Conservation (phyloP, 2,888 invertebrate species). For the Theretra japonica region DNA sequence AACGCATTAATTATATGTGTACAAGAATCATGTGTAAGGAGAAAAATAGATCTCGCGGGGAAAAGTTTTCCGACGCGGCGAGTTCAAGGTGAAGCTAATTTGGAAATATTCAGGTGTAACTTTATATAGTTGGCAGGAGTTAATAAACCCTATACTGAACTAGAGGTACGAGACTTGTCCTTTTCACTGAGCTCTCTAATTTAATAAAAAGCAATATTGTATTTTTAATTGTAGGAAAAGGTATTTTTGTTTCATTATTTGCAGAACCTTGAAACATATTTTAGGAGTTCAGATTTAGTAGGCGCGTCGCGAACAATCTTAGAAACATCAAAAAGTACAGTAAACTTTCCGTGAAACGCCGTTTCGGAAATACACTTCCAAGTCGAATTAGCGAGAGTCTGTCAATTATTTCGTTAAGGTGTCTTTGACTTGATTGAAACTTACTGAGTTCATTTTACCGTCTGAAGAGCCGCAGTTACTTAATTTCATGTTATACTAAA, state of each 20-base stretch:
- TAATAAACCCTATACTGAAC: background rate
- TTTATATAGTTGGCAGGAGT: background rate
- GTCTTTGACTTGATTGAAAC: background rate
- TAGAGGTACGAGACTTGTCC: background rate
- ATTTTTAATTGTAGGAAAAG: background rate
- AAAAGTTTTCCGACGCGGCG: constrained; percentile 1
- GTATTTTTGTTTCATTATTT: background rate
- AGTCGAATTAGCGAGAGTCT: constrained; percentile 23
- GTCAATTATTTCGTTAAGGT: constrained; percentile 19
- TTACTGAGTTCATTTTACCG: background rate
- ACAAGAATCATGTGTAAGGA: background rate
- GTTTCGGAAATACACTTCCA: background rate
- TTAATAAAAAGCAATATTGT: background rate
- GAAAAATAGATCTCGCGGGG: constrained; percentile 9
- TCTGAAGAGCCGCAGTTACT: background rate
- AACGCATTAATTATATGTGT: background rate
- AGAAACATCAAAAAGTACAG: background rate
- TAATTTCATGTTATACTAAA: background rate
- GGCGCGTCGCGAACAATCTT: background rate
- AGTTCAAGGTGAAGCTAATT: constrained; percentile 16
- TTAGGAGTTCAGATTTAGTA: background rate
- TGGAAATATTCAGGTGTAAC: constrained; percentile 5
- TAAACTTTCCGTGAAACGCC: background rate
- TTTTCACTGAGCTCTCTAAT: background rate
- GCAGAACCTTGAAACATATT: background rate